Evolutionary conservation across 1,140 invertebrate species (phyloP).

Genomic region (Samia ricini): DNA sequence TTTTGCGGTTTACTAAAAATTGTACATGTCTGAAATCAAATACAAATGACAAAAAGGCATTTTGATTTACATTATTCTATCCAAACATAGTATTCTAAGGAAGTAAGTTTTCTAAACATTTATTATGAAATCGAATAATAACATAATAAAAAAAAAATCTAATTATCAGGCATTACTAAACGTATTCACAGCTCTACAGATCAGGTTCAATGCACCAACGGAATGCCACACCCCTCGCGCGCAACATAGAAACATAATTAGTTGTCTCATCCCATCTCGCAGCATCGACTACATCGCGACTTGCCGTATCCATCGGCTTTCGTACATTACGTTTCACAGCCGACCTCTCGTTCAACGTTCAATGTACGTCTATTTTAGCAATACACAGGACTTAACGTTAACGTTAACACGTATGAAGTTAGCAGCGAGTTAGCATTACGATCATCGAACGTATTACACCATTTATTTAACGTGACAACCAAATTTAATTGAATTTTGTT

Average conservation of each 20-base stretch:
- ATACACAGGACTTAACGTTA: neutral
- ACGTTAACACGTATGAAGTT: neutral
- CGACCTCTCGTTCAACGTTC: no score
- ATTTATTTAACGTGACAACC: conserved; percentile 4
- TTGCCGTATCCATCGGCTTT: neutral
- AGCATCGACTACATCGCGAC: neutral
- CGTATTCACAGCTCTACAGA: neutral
- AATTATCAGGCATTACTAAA: neutral
- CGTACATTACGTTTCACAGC: neutral
- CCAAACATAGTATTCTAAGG: no score
- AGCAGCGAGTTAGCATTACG: neutral
- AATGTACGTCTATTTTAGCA: neutral
- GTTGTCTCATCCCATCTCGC: conserved; percentile 54
- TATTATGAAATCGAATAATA: neutral
- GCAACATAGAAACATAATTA: conserved; percentile 66
- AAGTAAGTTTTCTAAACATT: no score
- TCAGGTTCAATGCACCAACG: conserved; percentile 52
- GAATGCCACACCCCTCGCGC: conserved; percentile 60
- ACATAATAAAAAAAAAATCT: conserved; percentile 4
- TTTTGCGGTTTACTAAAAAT: no score
- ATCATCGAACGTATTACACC: neutral
- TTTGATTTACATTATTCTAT: no score
- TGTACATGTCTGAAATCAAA: no score
- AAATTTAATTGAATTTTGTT: conserved; percentile 5
- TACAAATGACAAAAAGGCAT: no score